phyloP scores from a whole-genome alignment of 64 coral and sea anemone species.

The Montipora cactus region DNA sequence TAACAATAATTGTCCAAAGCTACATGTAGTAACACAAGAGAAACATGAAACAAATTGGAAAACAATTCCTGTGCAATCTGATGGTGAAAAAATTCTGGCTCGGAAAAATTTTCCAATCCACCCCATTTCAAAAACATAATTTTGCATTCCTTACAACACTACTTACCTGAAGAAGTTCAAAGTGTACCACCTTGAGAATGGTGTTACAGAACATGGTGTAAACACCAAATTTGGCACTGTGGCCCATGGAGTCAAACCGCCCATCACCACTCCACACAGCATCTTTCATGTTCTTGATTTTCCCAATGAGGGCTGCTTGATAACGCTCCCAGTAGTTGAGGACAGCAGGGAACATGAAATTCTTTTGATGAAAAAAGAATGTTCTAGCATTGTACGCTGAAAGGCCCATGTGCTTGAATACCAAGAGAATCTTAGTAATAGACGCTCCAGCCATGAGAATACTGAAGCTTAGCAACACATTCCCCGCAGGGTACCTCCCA shows the following conservation, averaged over 20 bases:
- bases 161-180: slow-evolving; percentile 67
- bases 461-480: slow-evolving; percentile 60
- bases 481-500: slow-evolving; percentile 54
- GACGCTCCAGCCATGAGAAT: slow-evolving; percentile 65
- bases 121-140: slow-evolving; percentile 5
- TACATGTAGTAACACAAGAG: background rate
- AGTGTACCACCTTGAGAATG: slow-evolving; percentile 52
- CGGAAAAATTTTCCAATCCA: slow-evolving; percentile 7
- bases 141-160: slow-evolving; percentile 4
- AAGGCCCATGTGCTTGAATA: slow-evolving; percentile 60
- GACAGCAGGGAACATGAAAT: slow-evolving; percentile 53
- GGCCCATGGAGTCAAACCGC: background rate
- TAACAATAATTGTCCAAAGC: slow-evolving; percentile 3
- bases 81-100: slow-evolving; percentile 9
- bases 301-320: background rate
- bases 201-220: slow-evolving; percentile 55
- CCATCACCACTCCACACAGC: slow-evolving; percentile 7
- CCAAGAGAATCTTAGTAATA: slow-evolving; percentile 58
- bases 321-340: slow-evolving; percentile 39
- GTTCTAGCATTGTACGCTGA: slow-evolving; percentile 4
- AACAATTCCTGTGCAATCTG: background rate
- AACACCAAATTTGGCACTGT: slow-evolving; percentile 49
- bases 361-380: slow-evolving; percentile 63
- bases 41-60: background rate
- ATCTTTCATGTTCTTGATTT: slow-evolving; percentile 54